These are phyloP conservation scores for Homarus gammarus DNA, from an alignment of 2,888 invertebrate species.

Conservation along the genomic window DNA sequence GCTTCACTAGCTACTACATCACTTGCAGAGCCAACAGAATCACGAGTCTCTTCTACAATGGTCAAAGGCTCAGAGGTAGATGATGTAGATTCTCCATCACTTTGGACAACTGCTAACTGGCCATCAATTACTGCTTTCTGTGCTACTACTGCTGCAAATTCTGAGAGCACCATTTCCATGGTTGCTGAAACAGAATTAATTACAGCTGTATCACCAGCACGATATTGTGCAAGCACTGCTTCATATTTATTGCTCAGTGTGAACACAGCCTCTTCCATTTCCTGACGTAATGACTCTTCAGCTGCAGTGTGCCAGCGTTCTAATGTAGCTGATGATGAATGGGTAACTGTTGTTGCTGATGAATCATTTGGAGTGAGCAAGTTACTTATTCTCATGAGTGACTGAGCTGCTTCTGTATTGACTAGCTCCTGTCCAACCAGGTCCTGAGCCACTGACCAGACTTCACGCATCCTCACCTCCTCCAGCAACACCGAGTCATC, in stretches of 20 bases:
- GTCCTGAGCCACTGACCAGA: conserved; percentile 88
- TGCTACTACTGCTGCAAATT: conserved; percentile 86
- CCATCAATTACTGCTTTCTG: conserved; percentile 89
- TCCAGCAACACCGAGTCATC: conserved; percentile 79
- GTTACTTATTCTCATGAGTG: conserved; percentile 79
- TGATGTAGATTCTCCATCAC: conserved; percentile 79
- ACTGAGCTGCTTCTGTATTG: conserved; percentile 80
- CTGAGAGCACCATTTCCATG: conserved; percentile 81
- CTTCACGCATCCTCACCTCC: conserved; percentile 86
- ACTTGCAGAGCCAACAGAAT: conserved; percentile 69
- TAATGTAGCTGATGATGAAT: conserved; percentile 78
- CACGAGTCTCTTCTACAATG: conserved; percentile 76
- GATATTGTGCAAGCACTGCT: conserved; percentile 83
- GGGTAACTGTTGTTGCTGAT: conserved; percentile 30
- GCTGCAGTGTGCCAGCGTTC: conserved; percentile 89
- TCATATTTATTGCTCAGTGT: conserved; percentile 86
- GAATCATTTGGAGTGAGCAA: conserved; percentile 52
- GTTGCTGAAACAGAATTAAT: conserved; percentile 76
- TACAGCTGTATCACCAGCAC: conserved; percentile 81
- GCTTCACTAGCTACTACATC: conserved; percentile 75
- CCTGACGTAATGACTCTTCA: conserved; percentile 85
- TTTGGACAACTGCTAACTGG: conserved; percentile 85
- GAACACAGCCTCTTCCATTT: conserved; percentile 86
- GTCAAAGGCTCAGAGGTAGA: conserved; percentile 50
- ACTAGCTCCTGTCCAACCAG: conserved; percentile 87